Evolutionary conservation across 1,140 invertebrate genomes (phyloP), one percentile per base, ranked within the genome.

Genomic region (Batillaria attramentaria): DNA sequence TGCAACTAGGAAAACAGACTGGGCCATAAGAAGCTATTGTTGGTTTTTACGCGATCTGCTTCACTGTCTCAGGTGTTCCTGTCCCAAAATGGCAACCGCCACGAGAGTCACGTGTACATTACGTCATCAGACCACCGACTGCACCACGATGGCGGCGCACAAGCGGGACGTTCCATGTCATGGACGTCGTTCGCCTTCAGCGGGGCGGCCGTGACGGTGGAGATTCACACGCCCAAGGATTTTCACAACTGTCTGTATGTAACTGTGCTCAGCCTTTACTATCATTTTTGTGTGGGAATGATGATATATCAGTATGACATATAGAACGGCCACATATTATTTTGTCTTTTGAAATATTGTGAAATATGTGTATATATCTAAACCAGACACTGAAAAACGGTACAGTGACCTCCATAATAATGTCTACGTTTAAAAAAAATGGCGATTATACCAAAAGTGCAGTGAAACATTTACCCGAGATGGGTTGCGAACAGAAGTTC

Each of bases 121-220:
- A 57, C 37, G 3, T 39, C 20, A 6, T 78, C 77, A 10, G 62
- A 78, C 50, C 13, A 78, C 31, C 62, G 77, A 13, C 18, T 31
- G 10, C 13, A 28, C 31, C 35, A 78, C 31, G n/a, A n/a, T 18
- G 18, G 5, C 2, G 5, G 6, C 20, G 77, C 57, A 2, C 43
- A 78, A 46, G 24, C 39, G 37, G 42, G 60, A 28, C 57, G 77
- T 6, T 68, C 77, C 39, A 62, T 78, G 42, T 78, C 77, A 13
- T 78, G 65, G 65, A 78, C 77, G 28, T 78, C 77, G 2, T 78
- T 78, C 37, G 66, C 65, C 35, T 78, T 78, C 31, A 70, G 65
- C 13, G 77, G 77, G 18, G n/a, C 4, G 20, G 3, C 35, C 10
- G 77, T 78, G 16, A 78, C 35, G 20, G 77, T 70, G 10, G 43